Base-by-base conservation (phyloP, 30 jellyfish, hydroid and myxozoan genomes). In the Pseudorhiza aurosa region DNA sequence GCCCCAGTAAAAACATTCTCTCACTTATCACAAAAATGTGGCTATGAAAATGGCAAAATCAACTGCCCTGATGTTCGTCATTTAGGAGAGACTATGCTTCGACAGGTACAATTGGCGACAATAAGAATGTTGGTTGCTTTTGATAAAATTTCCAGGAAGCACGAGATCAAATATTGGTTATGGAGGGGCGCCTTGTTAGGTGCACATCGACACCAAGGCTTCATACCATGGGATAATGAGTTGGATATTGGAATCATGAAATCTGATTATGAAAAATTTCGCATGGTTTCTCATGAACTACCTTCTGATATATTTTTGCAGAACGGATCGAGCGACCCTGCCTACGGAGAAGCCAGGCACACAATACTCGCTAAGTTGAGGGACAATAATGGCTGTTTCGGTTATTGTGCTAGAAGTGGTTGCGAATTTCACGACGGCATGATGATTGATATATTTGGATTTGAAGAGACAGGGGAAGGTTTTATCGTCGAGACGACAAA, bases 211-310 rank as follows among this genome's bases (percentile, higher is more conserved):
- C 85, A 81, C 51, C 19, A 56, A 11, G 77, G 87, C 7, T 55
- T 93, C 28, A 74, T 93, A 0, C 96, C 97, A 0, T 93, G 99
- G 99, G 97, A 87, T 75, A 57, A 80, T 39, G 99, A 93, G 9
- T 58, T 44, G 17, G 97, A 87, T 75, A 71, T 93, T 30, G 85
- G 97, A 4, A 82, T 93, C 87, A 65, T 87, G 85, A 68, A 56
- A 32, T 85, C 58, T 35, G 97, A 93, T 49, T 93, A 69, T 35
- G 88, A 63, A 30, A 69, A 68, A 46, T 87, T 93, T 55, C 90
- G 94, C 63, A 4, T 65, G 28, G 75, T 68, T 71, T 83, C 93
- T 0, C 59, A 57, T 5, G 97, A 87, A 32, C 45, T 93, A 37
- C 99, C 99, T 17, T 50, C 69, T 19, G 97, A 93, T 82, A 46